phyloP scores from a whole-genome alignment of 2,888 invertebrate species.

The Polymixis flavicincta region DNA sequence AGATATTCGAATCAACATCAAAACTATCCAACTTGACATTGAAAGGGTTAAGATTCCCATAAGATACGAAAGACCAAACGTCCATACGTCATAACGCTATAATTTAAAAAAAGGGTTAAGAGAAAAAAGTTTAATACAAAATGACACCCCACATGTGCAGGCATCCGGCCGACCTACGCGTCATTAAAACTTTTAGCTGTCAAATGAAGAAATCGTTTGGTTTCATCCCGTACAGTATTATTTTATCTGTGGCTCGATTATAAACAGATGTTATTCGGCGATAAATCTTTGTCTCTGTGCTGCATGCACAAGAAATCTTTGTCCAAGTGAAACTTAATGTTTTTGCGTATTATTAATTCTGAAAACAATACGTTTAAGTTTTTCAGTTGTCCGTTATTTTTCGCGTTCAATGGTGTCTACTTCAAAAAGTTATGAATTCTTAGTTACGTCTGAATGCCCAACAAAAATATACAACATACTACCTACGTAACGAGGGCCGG shows the following conservation, averaged over 20 bases:
- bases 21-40: slow-evolving; percentile 50
- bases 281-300: slow-evolving; percentile 84
- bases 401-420: neutral
- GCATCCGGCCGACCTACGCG: slow-evolving; percentile 70
- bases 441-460: neutral
- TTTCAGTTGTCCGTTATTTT: slow-evolving; percentile 1
- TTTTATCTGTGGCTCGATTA: slow-evolving; percentile 80
- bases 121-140: slow-evolving; percentile 82
- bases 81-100: slow-evolving; percentile 82
- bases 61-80: slow-evolving; percentile 64
- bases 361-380: slow-evolving; percentile 37
- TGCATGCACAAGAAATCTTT: slow-evolving; percentile 67
- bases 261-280: slow-evolving; percentile 85
- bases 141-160: slow-evolving; percentile 78
- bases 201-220: slow-evolving; percentile 82
- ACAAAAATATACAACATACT: neutral
- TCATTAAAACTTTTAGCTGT: slow-evolving; percentile 82
- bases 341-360: slow-evolving; percentile 49
- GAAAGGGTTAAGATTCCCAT: slow-evolving; percentile 82
- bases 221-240: slow-evolving; percentile 77
- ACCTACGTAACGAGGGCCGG: neutral
- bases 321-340: slow-evolving; percentile 51
- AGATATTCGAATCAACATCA: slow-evolving; percentile 40
- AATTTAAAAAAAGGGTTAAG: slow-evolving; percentile 87
- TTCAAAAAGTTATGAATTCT: neutral